phyloP scores from a whole-genome alignment of 2,113 vertebrate species.

The Myiagra hebetior region DNA sequence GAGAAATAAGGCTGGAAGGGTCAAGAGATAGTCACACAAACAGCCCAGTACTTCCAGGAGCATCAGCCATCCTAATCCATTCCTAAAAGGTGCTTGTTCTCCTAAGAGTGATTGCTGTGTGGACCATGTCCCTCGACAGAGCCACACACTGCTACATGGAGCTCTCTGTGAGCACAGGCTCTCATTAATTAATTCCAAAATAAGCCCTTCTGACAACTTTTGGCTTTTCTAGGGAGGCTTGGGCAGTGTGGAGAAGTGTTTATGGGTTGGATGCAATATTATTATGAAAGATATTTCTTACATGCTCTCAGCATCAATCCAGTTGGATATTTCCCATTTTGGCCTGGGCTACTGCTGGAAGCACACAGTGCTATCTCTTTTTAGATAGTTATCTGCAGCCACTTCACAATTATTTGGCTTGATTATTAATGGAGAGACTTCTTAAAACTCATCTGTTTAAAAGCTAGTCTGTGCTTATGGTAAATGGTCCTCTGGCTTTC shows the following conservation, averaged over 20 bases:
- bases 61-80: not conserved
- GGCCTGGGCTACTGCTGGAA: not conserved
- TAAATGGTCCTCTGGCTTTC: constrained; percentile 19
- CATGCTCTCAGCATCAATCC: not conserved
- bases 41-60: not conserved
- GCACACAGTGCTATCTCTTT: not conserved
- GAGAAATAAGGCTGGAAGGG: not conserved
- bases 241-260: not conserved
- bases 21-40: not conserved
- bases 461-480: not conserved
- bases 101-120: not conserved
- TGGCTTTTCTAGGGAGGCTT: not conserved
- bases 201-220: not conserved
- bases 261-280: not conserved
- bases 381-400: not conserved
- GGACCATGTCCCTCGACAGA: not conserved
- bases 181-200: not conserved
- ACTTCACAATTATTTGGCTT: not conserved
- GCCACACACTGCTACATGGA: accelerated
- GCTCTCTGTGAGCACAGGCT: not conserved
- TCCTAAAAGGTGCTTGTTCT: not conserved
- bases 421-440: not conserved
- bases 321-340: not conserved
- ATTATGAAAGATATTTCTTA: not conserved
- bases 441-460: not conserved